These are phyloP conservation scores for Hucho hucho DNA, from an alignment of 2,113 vertebrate species.

Conservation along the genomic window DNA sequence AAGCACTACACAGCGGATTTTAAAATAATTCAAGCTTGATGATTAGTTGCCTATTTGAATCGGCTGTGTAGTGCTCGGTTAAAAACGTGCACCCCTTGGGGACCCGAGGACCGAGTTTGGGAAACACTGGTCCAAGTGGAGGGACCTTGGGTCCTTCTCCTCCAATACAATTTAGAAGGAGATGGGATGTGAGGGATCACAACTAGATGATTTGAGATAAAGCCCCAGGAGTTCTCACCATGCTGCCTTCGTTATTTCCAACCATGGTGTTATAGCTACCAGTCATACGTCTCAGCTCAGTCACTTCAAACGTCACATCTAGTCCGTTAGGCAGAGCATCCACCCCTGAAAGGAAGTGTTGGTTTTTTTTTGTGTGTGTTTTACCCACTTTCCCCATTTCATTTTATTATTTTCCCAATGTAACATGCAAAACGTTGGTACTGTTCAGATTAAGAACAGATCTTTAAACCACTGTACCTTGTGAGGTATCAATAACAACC, in stretches of 20 bases:
- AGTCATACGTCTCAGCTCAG: conserved; percentile 86
- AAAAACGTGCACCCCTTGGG: too few species aligned
- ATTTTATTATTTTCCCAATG: too few species aligned
- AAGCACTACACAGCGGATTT: too few species aligned
- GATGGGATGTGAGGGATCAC: not conserved
- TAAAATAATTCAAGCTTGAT: too few species aligned
- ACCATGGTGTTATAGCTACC: conserved; percentile 98
- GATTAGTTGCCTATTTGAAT: too few species aligned
- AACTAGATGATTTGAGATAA: not conserved
- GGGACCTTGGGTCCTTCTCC: too few species aligned
- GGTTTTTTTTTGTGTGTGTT: not conserved
- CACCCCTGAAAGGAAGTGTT: conserved; percentile 71
- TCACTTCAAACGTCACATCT: conserved; percentile 94
- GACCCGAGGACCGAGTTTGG: too few species aligned
- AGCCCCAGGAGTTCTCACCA: conserved; percentile 76
- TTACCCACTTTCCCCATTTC: too few species aligned
- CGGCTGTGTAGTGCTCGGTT: too few species aligned
- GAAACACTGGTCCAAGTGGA: too few species aligned
- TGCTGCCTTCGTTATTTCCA: conserved; percentile 97
- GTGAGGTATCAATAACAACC: conserved; percentile 91
- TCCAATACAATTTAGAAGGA: too few species aligned
- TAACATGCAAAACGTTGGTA: too few species aligned
- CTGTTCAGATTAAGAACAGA: not conserved
- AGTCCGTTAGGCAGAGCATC: conserved; percentile 92
- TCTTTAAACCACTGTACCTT: conserved; percentile 69